Percentiles rank a stretch among this genome's conserved stretches.
Evolutionary conservation across 2,888 invertebrate species (phyloP).

Genomic region (Chorisops tibialis): DNA sequence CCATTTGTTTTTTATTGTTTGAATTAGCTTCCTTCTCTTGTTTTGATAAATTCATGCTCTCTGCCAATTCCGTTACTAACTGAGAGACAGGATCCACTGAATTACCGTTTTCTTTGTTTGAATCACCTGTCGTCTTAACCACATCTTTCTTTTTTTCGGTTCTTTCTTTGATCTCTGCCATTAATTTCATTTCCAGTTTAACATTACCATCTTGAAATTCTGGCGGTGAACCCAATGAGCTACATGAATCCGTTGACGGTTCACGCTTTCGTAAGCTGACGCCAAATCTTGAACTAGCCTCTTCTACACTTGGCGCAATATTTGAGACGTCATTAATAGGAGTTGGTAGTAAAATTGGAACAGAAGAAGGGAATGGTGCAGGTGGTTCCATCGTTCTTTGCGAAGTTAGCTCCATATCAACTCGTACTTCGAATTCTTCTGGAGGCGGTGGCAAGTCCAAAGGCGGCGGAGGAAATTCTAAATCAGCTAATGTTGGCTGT

Average conservation of each 20-base stretch:
- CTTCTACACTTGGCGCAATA: conserved; percentile 66
- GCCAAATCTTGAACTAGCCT: conserved; percentile 68
- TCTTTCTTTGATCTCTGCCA: conserved; percentile 79
- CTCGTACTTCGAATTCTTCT: conserved; percentile 57
- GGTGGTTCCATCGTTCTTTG: conserved; percentile 38
- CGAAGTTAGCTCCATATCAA: conserved; percentile 39
- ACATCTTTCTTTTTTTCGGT: conserved; percentile 64
- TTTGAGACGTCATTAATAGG: conserved; percentile 57
- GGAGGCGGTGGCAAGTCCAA: conserved; percentile 76
- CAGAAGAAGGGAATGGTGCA: conserved; percentile 39
- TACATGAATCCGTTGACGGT: conserved; percentile 59
- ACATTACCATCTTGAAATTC: conserved; percentile 63
- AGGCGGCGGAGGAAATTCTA: conserved; percentile 86
- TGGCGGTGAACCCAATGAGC: conserved; percentile 55
- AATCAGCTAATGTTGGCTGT: conserved; percentile 73
- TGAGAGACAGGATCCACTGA: conserved; percentile 74
- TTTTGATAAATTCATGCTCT: conserved; percentile 68
- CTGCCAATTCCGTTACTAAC: conserved; percentile 79
- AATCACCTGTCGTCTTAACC: conserved; percentile 44
- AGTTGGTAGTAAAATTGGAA: conserved; percentile 41
- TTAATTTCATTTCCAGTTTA: conserved; percentile 74
- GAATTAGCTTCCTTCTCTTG: conserved; percentile 36
- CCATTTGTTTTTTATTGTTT: conserved; percentile 28
- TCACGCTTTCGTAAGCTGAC: conserved; percentile 68
- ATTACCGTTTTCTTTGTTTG: conserved; percentile 43